These are phyloP conservation scores for Drosophila paramelanica DNA, from an alignment of 2,888 invertebrate genomes.

Conservation along the genomic window DNA sequence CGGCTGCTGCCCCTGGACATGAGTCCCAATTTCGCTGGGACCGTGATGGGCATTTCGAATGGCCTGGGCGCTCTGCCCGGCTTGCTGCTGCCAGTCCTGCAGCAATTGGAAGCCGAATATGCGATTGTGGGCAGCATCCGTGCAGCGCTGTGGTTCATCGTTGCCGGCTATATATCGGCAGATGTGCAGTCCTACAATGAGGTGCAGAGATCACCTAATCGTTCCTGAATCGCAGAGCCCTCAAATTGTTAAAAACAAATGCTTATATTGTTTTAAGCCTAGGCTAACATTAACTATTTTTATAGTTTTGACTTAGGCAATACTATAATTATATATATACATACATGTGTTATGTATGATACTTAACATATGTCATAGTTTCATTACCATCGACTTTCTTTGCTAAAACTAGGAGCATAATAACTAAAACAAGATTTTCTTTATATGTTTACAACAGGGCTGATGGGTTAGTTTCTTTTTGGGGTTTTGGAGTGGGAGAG, in stretches of 20 bases:
- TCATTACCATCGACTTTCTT: conserved; percentile 28
- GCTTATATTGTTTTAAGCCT: conserved; percentile 32
- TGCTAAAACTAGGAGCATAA: conserved; percentile 60
- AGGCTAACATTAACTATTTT: conserved; percentile 38
- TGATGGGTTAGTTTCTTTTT: conserved; percentile 22
- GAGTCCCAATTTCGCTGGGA: conserved; percentile 88
- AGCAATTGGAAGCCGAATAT: conserved; percentile 52
- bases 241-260: conserved; percentile 20
- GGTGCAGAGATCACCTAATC: background rate
- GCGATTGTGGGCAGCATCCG: conserved; percentile 86
- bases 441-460: conserved; percentile 53
- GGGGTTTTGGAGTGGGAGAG: background rate
- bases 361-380: conserved; percentile 23
- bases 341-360: conserved; percentile 23
- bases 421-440: conserved; percentile 67
- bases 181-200: conserved; percentile 67
- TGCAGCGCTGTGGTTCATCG: conserved; percentile 57
- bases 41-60: conserved; percentile 89
- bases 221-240: background rate
- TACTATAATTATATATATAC: conserved; percentile 16
- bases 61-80: conserved; percentile 90
- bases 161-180: conserved; percentile 57
- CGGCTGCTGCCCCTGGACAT: conserved; percentile 89
- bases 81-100: conserved; percentile 87
- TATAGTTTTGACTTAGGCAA: conserved; percentile 31